Conservation (phyloP, 2,113 vertebrate genomes). For the Diphyllodes magnificus region DNA sequence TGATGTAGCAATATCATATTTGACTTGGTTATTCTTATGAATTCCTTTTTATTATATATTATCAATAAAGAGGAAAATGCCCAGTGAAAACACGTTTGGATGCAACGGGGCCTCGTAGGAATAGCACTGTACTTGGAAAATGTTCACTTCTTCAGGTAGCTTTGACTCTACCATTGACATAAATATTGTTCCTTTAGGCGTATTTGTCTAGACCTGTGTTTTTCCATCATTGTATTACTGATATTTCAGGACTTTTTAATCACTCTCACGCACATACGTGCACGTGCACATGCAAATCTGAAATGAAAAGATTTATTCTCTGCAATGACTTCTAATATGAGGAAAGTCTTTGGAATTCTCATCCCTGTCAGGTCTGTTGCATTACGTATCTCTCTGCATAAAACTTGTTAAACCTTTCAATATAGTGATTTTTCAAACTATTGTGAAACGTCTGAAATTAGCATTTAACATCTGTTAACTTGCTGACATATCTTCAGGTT, state of each 20-base stretch:
- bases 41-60: not conserved
- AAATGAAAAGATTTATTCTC: not conserved
- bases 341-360: not conserved
- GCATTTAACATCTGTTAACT: not conserved
- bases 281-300: not conserved
- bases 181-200: not conserved
- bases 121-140: not conserved
- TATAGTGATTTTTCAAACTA: not conserved
- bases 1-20: not conserved
- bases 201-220: not conserved
- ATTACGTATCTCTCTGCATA: not conserved
- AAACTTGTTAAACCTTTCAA: not conserved
- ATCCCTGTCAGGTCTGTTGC: not conserved
- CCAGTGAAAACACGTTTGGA: not conserved
- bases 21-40: not conserved
- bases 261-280: accelerated
- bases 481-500: not conserved
- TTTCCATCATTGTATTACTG: not conserved
- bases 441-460: slow-evolving; percentile 24
- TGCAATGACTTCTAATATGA: not conserved
- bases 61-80: not conserved
- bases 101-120: not conserved
- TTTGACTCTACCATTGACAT: not conserved
- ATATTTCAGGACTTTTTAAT: not conserved
- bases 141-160: not conserved